These are phyloP conservation scores for Philypnodon macrostomus DNA, from an alignment of 2,797 vertebrate genomes.

Conservation along the genomic window DNA sequence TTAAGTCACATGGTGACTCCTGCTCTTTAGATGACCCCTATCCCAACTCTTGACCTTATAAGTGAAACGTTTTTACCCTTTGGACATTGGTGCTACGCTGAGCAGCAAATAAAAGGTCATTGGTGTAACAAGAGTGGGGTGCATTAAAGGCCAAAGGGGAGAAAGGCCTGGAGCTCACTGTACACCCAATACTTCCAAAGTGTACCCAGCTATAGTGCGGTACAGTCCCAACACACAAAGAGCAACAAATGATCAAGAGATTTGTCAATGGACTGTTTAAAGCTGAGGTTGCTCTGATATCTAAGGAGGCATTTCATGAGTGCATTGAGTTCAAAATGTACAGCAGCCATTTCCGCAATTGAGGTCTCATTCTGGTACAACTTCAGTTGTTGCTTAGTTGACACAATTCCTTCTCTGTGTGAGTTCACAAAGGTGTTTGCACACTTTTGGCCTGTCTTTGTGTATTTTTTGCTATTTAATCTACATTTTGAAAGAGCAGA, in stretches of 20 bases:
- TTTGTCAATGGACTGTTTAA: conserved; percentile 14
- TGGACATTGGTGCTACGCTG: conserved; percentile 49
- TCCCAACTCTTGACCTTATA: conserved; percentile 62
- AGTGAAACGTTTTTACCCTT: conserved; percentile 36
- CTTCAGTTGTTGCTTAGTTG: too few species aligned
- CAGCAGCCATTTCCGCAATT: neutral
- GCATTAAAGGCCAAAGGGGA: conserved; percentile 79
- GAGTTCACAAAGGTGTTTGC: too few species aligned
- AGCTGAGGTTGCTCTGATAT: conserved; percentile 67
- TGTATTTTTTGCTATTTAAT: too few species aligned
- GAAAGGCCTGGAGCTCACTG: conserved; percentile 35
- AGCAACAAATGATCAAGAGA: conserved; percentile 16
- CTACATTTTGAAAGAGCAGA: too few species aligned
- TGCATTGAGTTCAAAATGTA: neutral
- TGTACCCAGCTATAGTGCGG: conserved; percentile 35
- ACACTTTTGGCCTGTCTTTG: too few species aligned
- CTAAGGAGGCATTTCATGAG: conserved; percentile 34
- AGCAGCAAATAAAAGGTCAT: conserved; percentile 70
- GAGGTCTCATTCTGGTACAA: too few species aligned
- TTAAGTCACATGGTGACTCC: neutral
- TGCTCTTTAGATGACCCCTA: conserved; percentile 41
- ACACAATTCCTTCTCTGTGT: too few species aligned
- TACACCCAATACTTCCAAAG: conserved; percentile 10
- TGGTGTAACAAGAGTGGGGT: conserved; percentile 79
- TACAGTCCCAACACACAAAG: conserved; percentile 48